These are phyloP conservation scores for Zaprionus vittiger DNA, from an alignment of 1,140 invertebrate genomes.

Conservation along the genomic window DNA sequence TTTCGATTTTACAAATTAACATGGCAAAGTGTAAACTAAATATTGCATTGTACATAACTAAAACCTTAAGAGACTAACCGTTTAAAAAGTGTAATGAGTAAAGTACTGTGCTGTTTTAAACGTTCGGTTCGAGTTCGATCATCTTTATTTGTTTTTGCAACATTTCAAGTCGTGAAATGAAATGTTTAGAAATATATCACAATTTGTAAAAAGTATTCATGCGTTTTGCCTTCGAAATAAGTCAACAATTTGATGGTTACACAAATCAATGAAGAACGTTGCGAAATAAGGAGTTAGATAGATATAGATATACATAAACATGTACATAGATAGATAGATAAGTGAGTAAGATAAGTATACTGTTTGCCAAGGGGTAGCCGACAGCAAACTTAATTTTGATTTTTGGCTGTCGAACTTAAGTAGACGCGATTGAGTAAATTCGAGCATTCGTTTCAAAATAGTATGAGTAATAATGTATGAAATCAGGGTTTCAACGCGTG, in stretches of 20 bases:
- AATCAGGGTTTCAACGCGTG: slow-evolving; percentile 32
- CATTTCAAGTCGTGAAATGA: slow-evolving; percentile 75
- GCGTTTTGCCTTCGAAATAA: slow-evolving; percentile 59
- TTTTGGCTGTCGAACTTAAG: slow-evolving; percentile 61
- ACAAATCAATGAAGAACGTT: slow-evolving; percentile 50
- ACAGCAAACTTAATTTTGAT: slow-evolving; percentile 59
- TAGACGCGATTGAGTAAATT: slow-evolving; percentile 56
- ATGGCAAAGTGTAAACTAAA: slow-evolving; percentile 73
- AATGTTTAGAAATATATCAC: slow-evolving; percentile 83
- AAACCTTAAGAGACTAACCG: slow-evolving; percentile 55
- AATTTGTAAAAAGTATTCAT: slow-evolving; percentile 81
- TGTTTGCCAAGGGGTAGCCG: slow-evolving; percentile 28
- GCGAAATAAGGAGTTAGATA: slow-evolving; percentile 26
- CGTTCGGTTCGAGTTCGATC: slow-evolving; percentile 61
- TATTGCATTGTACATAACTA: slow-evolving; percentile 67
- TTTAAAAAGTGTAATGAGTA: slow-evolving; percentile 47
- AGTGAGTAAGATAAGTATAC: slow-evolving; percentile 14
- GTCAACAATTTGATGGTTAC: slow-evolving; percentile 57
- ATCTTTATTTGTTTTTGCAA: slow-evolving; percentile 54
- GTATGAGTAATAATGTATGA: slow-evolving; percentile 29
- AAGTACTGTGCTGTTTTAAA: slow-evolving; percentile 63
- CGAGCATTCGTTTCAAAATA: slow-evolving; percentile 60
- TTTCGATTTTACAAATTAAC: slow-evolving; percentile 77
- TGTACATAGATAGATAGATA: slow-evolving; percentile 7
- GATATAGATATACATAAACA: slow-evolving; percentile 15